Evolutionary conservation across 2,797 vertebrate species (phyloP).

Genomic region (Betta splendens): DNA sequence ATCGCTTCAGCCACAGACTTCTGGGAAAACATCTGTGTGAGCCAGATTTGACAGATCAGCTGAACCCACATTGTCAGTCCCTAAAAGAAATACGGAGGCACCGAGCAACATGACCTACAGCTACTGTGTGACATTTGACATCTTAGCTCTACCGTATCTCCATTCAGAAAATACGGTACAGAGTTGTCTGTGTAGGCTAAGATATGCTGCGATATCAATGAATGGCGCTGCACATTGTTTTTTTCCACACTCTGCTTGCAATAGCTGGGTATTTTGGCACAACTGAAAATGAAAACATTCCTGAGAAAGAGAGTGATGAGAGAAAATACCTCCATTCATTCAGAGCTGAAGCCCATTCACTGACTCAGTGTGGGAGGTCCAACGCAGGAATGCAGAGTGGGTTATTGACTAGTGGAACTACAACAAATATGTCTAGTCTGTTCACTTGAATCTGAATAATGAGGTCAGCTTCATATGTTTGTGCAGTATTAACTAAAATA

Average conservation of each 20-base stretch:
- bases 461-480: background rate
- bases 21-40: background rate
- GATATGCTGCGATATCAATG: constrained; percentile 42
- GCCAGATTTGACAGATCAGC: constrained; percentile 1
- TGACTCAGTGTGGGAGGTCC: constrained; percentile 18
- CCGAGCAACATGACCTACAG: constrained; percentile 9
- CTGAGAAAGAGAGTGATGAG: constrained; percentile 55
- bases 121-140: constrained; percentile 33
- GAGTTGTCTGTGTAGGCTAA: constrained; percentile 11
- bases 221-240: constrained; percentile 57
- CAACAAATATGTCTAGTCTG: background rate
- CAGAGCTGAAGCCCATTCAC: constrained; percentile 51
- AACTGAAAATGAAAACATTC: constrained; percentile 74
- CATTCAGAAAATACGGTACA: constrained; percentile 56
- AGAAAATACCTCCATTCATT: constrained; percentile 74
- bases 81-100: constrained; percentile 23
- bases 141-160: constrained; percentile 7
- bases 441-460: constrained; percentile 2
- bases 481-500: too few relatives aligned
- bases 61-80: constrained; percentile 4
- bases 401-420: constrained; percentile 27
- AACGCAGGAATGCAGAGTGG: constrained; percentile 15
- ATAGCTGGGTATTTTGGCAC: constrained; percentile 63
- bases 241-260: constrained; percentile 43
- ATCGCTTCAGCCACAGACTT: constrained; percentile 3